Percentiles rank a stretch among this genome's conserved stretches.
Evolutionary conservation across 2,888 invertebrate genomes (phyloP).

Genomic region (Marronus borbonicus): DNA sequence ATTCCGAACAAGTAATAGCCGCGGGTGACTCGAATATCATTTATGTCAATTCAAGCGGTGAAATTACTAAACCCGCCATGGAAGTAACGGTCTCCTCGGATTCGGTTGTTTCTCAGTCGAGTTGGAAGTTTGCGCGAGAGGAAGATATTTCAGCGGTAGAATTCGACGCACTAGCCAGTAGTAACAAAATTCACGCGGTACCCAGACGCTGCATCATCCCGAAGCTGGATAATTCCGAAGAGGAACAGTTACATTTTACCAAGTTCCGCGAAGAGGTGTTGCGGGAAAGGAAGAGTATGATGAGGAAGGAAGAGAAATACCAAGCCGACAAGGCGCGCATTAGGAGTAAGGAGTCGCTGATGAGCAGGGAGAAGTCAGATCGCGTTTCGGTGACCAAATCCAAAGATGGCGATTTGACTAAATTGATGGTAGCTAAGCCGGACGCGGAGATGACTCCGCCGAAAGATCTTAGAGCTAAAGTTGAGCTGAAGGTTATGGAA

Average conservation of each 20-base stretch:
- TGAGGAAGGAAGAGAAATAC: background rate
- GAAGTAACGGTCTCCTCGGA: background rate
- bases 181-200: background rate
- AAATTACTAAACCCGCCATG: background rate
- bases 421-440: too few relatives aligned
- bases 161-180: background rate
- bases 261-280: constrained; percentile 20
- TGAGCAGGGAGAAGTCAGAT: background rate
- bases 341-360: background rate
- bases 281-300: background rate
- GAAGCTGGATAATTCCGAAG: background rate
- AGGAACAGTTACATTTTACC: constrained; percentile 11
- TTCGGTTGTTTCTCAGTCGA: background rate
- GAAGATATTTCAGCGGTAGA: background rate
- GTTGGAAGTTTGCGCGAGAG: background rate
- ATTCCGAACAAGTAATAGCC: background rate
- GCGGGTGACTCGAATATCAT: background rate
- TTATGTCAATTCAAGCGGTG: background rate
- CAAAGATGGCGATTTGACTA: background rate
- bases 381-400: background rate
- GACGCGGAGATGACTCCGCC: background rate
- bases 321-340: constrained; percentile 9
- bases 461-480: background rate
- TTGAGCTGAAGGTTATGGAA: constrained; percentile 18
- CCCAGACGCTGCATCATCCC: background rate